Evolutionary conservation across 1,140 invertebrate genomes (phyloP).

Genomic region (Cephus cinctus): DNA sequence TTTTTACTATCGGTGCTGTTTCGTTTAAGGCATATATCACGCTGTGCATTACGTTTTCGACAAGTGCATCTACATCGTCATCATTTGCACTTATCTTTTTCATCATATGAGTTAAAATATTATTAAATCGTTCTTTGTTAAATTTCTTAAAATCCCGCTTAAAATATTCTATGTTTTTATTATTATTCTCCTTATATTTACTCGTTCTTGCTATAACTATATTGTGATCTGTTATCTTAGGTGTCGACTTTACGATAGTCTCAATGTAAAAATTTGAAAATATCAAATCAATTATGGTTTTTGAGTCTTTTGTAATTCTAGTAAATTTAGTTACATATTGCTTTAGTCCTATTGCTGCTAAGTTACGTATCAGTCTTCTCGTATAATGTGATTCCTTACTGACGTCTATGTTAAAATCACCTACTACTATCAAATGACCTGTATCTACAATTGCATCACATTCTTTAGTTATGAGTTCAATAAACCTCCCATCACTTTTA

Average conservation of each 20-base stretch:
- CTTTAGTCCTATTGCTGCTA: not conserved
- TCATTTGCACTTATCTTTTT: no score
- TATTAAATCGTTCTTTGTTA: no score
- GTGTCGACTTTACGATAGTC: not conserved
- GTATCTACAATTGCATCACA: constrained; percentile 1
- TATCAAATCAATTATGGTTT: not conserved
- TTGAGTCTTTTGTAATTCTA: not conserved
- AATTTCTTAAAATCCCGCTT: no score
- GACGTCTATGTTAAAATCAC: not conserved
- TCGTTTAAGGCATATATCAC: no score
- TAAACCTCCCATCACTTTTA: constrained; percentile 3
- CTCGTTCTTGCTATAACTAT: no score
- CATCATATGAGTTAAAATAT: no score
- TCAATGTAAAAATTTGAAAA: not conserved
- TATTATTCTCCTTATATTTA: no score
- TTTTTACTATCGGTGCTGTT: no score
- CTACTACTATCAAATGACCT: not conserved
- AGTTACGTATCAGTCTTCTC: not conserved
- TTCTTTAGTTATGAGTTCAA: not conserved
- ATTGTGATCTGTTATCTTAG: constrained; percentile 2
- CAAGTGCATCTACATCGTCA: no score
- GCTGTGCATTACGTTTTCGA: no score
- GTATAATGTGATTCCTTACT: not conserved
- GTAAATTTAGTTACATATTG: constrained; percentile 1
- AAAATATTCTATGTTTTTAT: no score